Evolutionary conservation across 2,888 invertebrate genomes (phyloP).

Genomic region (Chrysolina oricalcia): DNA sequence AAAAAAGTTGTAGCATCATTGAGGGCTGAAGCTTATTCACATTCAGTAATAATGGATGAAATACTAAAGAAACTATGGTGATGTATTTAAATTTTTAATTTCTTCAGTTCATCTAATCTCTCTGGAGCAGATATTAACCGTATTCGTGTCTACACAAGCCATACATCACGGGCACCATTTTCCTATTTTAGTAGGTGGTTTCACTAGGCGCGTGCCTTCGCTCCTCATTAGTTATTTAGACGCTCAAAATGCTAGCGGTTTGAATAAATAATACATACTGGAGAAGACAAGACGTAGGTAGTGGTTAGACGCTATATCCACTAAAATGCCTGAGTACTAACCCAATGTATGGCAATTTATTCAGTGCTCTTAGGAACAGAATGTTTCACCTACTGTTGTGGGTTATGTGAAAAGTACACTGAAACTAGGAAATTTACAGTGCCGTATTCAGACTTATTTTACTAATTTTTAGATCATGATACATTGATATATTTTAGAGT

Average conservation of each 20-base stretch:
- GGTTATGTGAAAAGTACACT: too few species aligned
- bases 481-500: too few species aligned
- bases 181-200: conserved; percentile 35
- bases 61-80: not conserved
- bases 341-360: not conserved
- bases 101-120: not conserved
- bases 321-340: not conserved
- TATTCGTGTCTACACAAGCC: conserved; percentile 7
- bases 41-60: too few species aligned
- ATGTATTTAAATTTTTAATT: not conserved
- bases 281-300: conserved; percentile 28
- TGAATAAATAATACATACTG: conserved; percentile 45
- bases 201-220: conserved; percentile 43
- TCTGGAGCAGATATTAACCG: conserved; percentile 25
- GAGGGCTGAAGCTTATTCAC: too few species aligned
- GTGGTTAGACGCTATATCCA: conserved; percentile 13
- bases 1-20: too few species aligned
- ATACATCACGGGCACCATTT: conserved; percentile 19
- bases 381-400: too few species aligned
- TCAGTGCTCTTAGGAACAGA: too few species aligned
- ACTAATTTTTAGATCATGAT: too few species aligned
- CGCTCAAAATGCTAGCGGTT: conserved; percentile 43
- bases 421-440: too few species aligned
- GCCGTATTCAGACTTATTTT: too few species aligned
- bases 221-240: conserved; percentile 50